These are phyloP conservation scores for Brenthis ino DNA, from an alignment of 2,888 invertebrate species.

Conservation along the genomic window DNA sequence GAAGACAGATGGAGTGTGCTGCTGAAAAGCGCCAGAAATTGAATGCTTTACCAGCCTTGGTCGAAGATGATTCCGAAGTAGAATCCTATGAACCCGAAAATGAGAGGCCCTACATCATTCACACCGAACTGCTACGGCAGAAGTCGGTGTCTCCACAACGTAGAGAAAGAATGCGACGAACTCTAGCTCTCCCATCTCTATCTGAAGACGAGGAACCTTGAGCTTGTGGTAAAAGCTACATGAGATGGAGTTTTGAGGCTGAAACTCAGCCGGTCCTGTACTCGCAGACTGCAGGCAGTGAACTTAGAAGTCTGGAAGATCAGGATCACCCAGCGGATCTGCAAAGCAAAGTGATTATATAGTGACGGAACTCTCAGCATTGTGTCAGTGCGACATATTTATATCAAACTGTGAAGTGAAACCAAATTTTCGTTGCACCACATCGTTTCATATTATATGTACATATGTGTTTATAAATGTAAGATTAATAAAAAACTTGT, in stretches of 20 bases:
- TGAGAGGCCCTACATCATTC: constrained; percentile 58
- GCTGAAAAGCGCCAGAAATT: constrained; percentile 45
- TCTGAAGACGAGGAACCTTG: constrained; percentile 79
- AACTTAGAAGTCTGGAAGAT: constrained; percentile 23
- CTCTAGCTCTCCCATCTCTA: constrained; percentile 70
- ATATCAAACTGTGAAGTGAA: constrained; percentile 46
- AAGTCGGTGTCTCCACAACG: constrained; percentile 72
- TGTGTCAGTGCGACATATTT: constrained; percentile 37
- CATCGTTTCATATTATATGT: constrained; percentile 38
- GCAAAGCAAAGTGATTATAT: constrained; percentile 35
- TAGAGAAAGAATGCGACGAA: constrained; percentile 65
- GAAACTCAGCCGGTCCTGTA: constrained; percentile 41
- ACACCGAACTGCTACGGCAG: constrained; percentile 67
- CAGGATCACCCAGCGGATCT: constrained; percentile 24
- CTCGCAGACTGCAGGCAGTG: constrained; percentile 28
- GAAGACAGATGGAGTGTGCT: constrained; percentile 44
- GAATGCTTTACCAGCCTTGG: constrained; percentile 45
- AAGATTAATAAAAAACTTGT: constrained; percentile 45
- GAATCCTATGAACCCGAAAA: constrained; percentile 45
- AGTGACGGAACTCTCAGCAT: constrained; percentile 28
- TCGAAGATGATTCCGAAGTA: constrained; percentile 49
- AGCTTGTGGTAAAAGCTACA: constrained; percentile 46
- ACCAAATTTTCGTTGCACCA: constrained; percentile 41
- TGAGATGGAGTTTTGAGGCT: constrained; percentile 67
- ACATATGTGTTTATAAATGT: constrained; percentile 36